Base-by-base conservation (phyloP, 2,888 invertebrate species). In the Teinopalpus imperialis region DNA sequence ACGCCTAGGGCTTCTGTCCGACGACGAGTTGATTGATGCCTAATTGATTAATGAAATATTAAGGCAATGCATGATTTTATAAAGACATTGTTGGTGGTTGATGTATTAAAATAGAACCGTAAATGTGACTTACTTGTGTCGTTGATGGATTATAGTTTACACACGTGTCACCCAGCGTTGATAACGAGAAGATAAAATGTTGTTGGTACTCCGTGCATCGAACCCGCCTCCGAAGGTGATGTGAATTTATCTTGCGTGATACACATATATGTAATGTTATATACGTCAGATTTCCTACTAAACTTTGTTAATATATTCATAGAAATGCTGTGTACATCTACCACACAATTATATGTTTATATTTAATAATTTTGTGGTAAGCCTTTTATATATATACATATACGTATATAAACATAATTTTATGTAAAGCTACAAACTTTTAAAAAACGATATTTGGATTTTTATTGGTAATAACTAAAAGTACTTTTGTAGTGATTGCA, bases 1-100 rank as follows among this genome's bases (percentile, higher is more conserved):
- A 69, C 74, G 78, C 73, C 74, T 81, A 83, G 72, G 81, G 86
- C 76, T 87, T 86, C 85, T 78, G 77, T 67, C 61, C 68, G 74
- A 71, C 66, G 71, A 66, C 66, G 82, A 83, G 82, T 82, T 85
- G 79, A 83, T 80, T 70, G 74, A 71, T 64, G 74, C 68, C 61
- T 76, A 81, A 82, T 82, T 81, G 79, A 79, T 76, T 81, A 81
- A 77, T 74, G 73, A 74, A 78, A 75, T 72, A 70, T 67, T 54
- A 63, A 69, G 63, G 63, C 59, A 43, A 61, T 40, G 53, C 65
- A 63, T 49, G 44, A 53, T 45, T 14, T 20, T 27, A 5, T 32
- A 14, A 8, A 31, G 23, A 32, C 31, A 31, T 43, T 49, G 42
- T 30, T 44, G 46, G 49, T 31, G 43, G 45, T 44, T 50, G 39